These are phyloP conservation scores for Unio pictorum DNA, from an alignment of 2,888 invertebrate genomes.

Conservation along the genomic window DNA sequence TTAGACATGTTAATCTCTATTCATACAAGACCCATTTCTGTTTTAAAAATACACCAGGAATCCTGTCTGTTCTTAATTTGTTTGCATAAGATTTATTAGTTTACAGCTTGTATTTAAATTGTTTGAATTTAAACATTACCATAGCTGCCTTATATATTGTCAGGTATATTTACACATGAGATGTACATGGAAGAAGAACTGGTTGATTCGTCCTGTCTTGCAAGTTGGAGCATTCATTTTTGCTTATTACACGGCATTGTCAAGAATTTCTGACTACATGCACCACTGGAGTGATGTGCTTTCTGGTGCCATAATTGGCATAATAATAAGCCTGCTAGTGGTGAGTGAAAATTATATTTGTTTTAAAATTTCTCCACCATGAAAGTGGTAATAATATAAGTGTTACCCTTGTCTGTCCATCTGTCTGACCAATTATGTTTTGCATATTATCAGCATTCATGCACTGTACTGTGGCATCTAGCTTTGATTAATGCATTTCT, in stretches of 20 bases:
- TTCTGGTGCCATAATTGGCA: constrained; percentile 78
- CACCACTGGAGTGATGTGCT: constrained; percentile 99
- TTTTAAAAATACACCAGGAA: too few relatives aligned
- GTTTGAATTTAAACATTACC: not conserved
- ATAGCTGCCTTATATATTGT: not conserved
- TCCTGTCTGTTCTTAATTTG: not conserved
- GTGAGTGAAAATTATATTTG: constrained; percentile 23
- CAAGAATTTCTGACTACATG: constrained; percentile 95
- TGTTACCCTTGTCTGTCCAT: too few relatives aligned
- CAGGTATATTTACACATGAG: constrained; percentile 54
- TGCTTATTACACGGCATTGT: constrained; percentile 78
- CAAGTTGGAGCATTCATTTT: constrained; percentile 86
- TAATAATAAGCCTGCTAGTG: constrained; percentile 34
- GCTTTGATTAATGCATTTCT: too few relatives aligned
- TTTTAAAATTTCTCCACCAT: too few relatives aligned
- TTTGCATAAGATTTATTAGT: not conserved
- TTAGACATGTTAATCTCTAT: too few relatives aligned
- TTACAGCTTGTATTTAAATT: not conserved
- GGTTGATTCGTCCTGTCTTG: constrained; percentile 85
- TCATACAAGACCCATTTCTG: too few relatives aligned
- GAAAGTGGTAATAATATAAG: too few relatives aligned
- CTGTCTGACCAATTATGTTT: too few relatives aligned
- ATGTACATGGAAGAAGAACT: constrained; percentile 64
- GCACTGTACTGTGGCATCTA: too few relatives aligned
- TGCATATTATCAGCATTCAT: too few relatives aligned